Conservation (phyloP, 2,113 vertebrate species). For the Macrotus californicus region DNA sequence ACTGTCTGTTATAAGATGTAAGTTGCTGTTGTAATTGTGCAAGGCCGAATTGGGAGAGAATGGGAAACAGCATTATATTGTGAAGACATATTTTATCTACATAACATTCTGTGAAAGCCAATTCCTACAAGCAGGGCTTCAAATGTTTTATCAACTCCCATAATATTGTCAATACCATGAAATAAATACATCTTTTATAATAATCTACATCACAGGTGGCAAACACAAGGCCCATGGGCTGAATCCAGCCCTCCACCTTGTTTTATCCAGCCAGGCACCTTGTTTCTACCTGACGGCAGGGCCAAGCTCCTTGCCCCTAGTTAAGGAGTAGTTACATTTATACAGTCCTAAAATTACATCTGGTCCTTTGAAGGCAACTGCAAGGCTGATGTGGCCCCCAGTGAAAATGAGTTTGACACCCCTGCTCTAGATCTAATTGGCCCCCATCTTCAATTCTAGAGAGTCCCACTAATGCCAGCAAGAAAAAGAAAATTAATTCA, state of each 20-base stretch:
- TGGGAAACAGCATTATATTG: background rate
- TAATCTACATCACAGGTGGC: too few species aligned
- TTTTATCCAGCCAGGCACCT: too few species aligned
- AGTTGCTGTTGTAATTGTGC: background rate
- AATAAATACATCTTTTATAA: background rate
- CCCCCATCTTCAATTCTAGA: background rate
- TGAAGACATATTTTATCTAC: background rate
- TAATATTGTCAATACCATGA: background rate
- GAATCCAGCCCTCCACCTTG: too few species aligned
- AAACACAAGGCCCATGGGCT: too few species aligned
- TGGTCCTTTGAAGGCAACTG: too few species aligned
- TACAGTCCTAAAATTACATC: too few species aligned
- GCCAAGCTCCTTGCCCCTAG: too few species aligned
- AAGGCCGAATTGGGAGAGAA: background rate
- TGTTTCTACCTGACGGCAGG: too few species aligned
- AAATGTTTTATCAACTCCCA: background rate
- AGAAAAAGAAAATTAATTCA: constrained; percentile 23
- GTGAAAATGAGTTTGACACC: too few species aligned
- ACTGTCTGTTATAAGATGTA: background rate
- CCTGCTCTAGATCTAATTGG: background rate
- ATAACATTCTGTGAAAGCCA: background rate
- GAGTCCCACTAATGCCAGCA: background rate
- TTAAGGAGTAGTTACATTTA: too few species aligned
- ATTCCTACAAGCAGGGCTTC: background rate
- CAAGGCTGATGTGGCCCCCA: too few species aligned